Evolutionary conservation across 2,888 invertebrate species (phyloP), one percentile per base, ranked within the genome.

Genomic region (Orgyia antiqua): DNA sequence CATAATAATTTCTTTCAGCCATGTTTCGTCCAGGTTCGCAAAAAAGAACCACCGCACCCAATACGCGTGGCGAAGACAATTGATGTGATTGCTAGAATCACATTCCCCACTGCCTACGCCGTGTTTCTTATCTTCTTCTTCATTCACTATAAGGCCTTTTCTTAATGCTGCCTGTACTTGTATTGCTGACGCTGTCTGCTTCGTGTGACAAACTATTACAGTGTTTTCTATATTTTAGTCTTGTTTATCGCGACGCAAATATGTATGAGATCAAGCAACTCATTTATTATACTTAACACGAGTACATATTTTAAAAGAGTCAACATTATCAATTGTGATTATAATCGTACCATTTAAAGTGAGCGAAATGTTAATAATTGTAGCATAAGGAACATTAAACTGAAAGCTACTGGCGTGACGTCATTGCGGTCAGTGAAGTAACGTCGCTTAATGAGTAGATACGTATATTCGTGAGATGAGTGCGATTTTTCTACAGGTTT

Each of bases 111-210:
- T 60, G 95, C 96, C 68, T 97, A 95, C 86, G 93, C 95, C 72
- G 92, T 96, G 75, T 97, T 97, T 88, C 92, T 97, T 68, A 93
- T 95, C 77, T 96, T 96, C 89, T 97, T 97, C 90, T 97, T 97
- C 89, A 94, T 95, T 69, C 95, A 95, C 88, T 96, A 96, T 88
- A 95, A 94, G 84, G 94, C 93, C 86, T 93, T 93, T 74, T 90
- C 90, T 84, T 90, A 91, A 88, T 87, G 73, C 73, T 69, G 71
- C 68, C 72, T 64, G 50, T 33, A 47, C 51, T 39, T 52, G 36
- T 38, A 43, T 49, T 39, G 59, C 60, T 52, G 46, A 60, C 51
- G 62, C 64, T 56, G 61, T 62, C 67, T 52, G 72, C 73, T 71
- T 75, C 47, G 53, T 55, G 65, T 64, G 59, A 68, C 52, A 60